phyloP scores from a whole-genome alignment of 2,797 vertebrate genomes.

The Linurgus olivaceus region DNA sequence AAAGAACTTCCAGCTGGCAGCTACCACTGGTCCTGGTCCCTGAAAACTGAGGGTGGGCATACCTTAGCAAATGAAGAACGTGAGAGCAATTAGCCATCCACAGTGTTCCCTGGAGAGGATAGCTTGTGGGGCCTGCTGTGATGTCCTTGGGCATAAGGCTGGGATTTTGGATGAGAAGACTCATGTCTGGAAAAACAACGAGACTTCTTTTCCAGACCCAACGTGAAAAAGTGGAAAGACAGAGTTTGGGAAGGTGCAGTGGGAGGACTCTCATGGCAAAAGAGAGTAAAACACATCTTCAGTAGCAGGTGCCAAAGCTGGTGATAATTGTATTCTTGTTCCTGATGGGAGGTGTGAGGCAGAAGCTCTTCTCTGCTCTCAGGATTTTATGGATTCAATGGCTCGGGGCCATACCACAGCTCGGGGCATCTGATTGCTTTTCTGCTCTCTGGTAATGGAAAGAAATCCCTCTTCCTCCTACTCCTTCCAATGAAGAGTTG shows the following conservation, averaged over 20 bases:
- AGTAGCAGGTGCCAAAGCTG: not conserved
- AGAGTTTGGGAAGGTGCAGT: not conserved
- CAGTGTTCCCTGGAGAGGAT: not conserved
- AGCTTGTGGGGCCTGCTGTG: not conserved
- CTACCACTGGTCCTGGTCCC: not conserved
- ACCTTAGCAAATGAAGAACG: not conserved
- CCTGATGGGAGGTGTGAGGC: not conserved
- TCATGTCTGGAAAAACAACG: not conserved
- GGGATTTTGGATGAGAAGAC: not conserved
- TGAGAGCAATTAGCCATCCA: not conserved
- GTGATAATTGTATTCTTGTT: not conserved
- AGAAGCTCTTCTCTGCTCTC: not conserved
- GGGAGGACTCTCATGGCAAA: not conserved
- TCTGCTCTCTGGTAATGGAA: not conserved
- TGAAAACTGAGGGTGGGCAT: not conserved
- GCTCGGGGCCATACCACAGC: not conserved
- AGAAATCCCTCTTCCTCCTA: not conserved
- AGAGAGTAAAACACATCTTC: not conserved
- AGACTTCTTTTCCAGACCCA: not conserved
- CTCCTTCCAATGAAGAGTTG: not conserved
- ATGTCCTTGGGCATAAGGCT: not conserved
- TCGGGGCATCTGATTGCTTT: not conserved
- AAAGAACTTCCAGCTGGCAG: not conserved
- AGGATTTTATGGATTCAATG: not conserved
- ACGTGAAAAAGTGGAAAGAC: not conserved